These are phyloP conservation scores for Alaudala cheleensis DNA, from an alignment of 2,113 vertebrate genomes.

Conservation along the genomic window DNA sequence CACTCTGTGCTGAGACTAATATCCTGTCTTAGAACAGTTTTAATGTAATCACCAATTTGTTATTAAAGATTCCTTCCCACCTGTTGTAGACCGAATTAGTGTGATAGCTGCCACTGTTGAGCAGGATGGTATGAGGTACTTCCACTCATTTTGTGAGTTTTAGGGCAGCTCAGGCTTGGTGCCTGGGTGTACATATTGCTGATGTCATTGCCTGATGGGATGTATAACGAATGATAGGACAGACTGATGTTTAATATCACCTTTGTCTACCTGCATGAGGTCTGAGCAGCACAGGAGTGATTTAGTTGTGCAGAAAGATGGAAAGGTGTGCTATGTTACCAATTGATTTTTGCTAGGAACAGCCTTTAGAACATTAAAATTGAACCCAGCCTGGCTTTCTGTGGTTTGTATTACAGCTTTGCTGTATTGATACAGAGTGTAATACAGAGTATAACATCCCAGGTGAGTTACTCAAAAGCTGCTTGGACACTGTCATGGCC, in stretches of 20 bases:
- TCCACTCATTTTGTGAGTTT: not conserved
- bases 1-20: not conserved
- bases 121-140: not conserved
- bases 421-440: not conserved
- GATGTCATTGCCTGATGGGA: not conserved
- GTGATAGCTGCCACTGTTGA: not conserved
- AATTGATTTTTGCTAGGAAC: not conserved
- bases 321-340: not conserved
- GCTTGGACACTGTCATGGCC: fast-evolving
- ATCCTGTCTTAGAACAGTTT: not conserved
- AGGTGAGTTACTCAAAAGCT: not conserved
- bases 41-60: not conserved
- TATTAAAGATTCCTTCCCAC: not conserved
- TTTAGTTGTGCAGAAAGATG: not conserved
- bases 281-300: not conserved
- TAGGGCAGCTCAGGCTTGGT: not conserved
- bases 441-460: not conserved
- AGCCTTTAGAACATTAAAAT: not conserved
- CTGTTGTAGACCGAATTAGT: not conserved
- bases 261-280: not conserved
- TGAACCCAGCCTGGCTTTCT: not conserved
- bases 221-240: not conserved
- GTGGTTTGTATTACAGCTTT: not conserved
- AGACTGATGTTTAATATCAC: not conserved
- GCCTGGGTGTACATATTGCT: not conserved